phyloP scores from a whole-genome alignment of 2,888 invertebrate genomes.

The Sphecodes monilicornis region DNA sequence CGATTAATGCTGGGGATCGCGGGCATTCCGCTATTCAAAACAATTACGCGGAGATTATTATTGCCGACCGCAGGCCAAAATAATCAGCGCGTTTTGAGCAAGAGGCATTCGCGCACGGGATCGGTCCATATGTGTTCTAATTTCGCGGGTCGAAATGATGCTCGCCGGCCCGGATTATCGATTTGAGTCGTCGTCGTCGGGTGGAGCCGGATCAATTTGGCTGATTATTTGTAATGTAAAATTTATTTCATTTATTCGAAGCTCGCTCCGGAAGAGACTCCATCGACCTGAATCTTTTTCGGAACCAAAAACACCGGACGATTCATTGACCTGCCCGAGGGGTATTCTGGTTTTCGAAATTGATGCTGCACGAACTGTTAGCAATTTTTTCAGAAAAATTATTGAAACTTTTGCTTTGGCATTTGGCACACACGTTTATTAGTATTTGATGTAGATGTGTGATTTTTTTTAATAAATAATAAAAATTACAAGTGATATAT shows the following conservation, averaged over 20 bases:
- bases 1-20: conserved; percentile 49
- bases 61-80: conserved; percentile 10
- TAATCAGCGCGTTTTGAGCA: conserved; percentile 19
- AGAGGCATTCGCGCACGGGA: conserved; percentile 5
- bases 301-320: neutral
- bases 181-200: neutral
- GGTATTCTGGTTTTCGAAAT: neutral
- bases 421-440: neutral
- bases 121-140: conserved; percentile 14
- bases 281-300: neutral
- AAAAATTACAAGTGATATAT: neutral
- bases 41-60: conserved; percentile 42
- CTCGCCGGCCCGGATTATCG: conserved; percentile 26
- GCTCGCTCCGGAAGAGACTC: neutral
- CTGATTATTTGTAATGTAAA: conserved; percentile 17
- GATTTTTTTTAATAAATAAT: neutral
- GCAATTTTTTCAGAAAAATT: neutral
- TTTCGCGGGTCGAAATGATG: conserved; percentile 5
- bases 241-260: neutral
- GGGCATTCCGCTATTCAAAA: conserved; percentile 26
- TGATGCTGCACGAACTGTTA: neutral
- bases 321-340: neutral
- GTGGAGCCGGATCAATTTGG: neutral
- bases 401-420: no score
- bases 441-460: neutral